A percentile compares a stretch with the other conserved stretches of the same genome.
phyloP scores from a whole-genome alignment of 2,888 invertebrate species.

The Brenthis hecate region DNA sequence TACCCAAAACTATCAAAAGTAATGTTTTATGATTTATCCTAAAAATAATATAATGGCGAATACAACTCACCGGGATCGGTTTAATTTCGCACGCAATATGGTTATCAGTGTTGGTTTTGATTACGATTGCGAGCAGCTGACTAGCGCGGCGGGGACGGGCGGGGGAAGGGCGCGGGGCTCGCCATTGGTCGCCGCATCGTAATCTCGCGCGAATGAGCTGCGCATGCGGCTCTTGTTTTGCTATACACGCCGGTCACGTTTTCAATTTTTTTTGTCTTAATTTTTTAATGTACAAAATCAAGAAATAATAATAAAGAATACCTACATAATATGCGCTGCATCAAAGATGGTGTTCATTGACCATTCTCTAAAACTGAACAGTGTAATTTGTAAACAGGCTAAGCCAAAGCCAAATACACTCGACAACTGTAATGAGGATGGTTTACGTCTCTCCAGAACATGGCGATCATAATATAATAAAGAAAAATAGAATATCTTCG shows the following conservation, averaged over 20 bases:
- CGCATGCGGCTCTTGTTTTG: conserved; percentile 51
- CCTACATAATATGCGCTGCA: not conserved
- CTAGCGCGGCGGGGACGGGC: conserved; percentile 40
- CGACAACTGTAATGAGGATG: too few relatives aligned
- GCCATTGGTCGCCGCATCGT: conserved; percentile 53
- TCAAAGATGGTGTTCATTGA: not conserved
- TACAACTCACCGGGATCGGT: conserved; percentile 43
- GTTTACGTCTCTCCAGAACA: too few relatives aligned
- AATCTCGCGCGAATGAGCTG: conserved; percentile 57
- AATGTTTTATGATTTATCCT: not conserved
- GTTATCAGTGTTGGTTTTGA: conserved; percentile 57
- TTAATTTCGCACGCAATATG: conserved; percentile 46
- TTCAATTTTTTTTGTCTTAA: conserved; percentile 17
- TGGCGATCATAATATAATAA: not conserved
- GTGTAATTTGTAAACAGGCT: too few relatives aligned
- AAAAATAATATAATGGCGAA: conserved; percentile 10
- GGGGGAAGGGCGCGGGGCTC: conserved; percentile 39
- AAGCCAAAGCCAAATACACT: too few relatives aligned
- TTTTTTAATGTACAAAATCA: not conserved
- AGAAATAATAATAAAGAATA: not conserved
- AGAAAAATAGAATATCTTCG: conserved; percentile 10
- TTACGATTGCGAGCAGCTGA: conserved; percentile 58
- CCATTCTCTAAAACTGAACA: not conserved
- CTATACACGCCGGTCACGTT: conserved; percentile 28
- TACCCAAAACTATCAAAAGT: not conserved